Percentiles rank a stretch among this genome's conserved stretches.
Conservation (phyloP, 92 coral and sea anemone species). For the Zoanthus solanderi region DNA sequence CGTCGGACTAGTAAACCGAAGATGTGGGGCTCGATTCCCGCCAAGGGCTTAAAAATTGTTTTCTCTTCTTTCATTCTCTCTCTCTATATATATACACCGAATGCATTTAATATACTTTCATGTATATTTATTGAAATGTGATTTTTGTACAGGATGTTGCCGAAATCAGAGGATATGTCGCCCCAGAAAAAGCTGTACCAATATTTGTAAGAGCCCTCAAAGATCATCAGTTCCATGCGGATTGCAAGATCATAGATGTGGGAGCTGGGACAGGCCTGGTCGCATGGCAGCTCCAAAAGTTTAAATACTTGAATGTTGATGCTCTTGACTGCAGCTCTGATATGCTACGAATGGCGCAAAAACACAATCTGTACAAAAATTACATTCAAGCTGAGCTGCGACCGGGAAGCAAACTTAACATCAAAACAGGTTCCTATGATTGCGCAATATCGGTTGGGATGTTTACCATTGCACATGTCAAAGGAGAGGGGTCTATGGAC, state of each 20-base stretch:
- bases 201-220: constrained; percentile 12
- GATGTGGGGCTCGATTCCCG: too few relatives aligned
- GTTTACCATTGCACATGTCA: constrained; percentile 44
- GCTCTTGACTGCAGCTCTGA: constrained; percentile 37
- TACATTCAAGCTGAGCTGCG: constrained; percentile 28
- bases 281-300: constrained; percentile 12
- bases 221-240: not conserved
- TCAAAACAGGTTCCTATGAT: constrained; percentile 33
- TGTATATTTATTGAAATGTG: too few relatives aligned
- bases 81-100: too few relatives aligned
- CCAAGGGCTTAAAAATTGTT: too few relatives aligned
- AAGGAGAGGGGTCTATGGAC: constrained; percentile 37
- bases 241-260: constrained; percentile 32
- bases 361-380: constrained; percentile 25
- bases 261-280: constrained; percentile 56
- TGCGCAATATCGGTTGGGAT: constrained; percentile 38
- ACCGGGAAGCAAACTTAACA: constrained; percentile 5
- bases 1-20: too few relatives aligned
- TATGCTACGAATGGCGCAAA: constrained; percentile 48
- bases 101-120: too few relatives aligned
- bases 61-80: too few relatives aligned
- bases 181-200: constrained; percentile 10
- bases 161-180: constrained; percentile 35
- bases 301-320: constrained; percentile 38
- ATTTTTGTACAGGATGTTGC: constrained; percentile 21